Evolutionary conservation across 2,888 invertebrate genomes (phyloP).

Genomic region (Polydrusus cervinus): DNA sequence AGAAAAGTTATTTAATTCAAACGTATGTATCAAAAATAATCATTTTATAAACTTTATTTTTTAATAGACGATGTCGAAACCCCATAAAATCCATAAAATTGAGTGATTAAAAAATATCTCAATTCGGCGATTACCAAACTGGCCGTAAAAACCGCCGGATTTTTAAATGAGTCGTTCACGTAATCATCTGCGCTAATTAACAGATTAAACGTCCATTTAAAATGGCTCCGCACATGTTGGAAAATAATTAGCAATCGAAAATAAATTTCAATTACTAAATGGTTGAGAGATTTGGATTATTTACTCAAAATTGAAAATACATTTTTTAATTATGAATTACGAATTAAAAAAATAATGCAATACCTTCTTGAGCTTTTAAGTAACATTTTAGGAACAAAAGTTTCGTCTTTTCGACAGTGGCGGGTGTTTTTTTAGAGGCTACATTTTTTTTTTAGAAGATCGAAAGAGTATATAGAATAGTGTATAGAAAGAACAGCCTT

Average conservation of each 20-base stretch:
- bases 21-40: no score
- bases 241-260: constrained; percentile 26
- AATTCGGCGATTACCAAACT: background rate
- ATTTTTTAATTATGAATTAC: background rate
- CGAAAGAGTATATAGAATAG: no score
- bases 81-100: background rate
- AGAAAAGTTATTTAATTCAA: no score
- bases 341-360: no score
- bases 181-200: constrained; percentile 29
- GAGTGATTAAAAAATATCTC: background rate
- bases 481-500: no score
- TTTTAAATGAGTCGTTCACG: constrained; percentile 31
- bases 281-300: constrained; percentile 10
- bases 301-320: background rate
- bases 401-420: no score
- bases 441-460: no score
- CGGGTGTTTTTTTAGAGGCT: no score
- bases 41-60: no score
- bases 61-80: no score
- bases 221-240: constrained; percentile 23
- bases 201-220: constrained; percentile 28
- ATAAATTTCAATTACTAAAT: background rate
- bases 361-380: no score
- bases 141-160: constrained; percentile 8
- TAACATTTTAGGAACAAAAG: no score